These are phyloP conservation scores for Myanophis thanlyinensis DNA, from an alignment of 2,113 vertebrate species.

Conservation along the genomic window DNA sequence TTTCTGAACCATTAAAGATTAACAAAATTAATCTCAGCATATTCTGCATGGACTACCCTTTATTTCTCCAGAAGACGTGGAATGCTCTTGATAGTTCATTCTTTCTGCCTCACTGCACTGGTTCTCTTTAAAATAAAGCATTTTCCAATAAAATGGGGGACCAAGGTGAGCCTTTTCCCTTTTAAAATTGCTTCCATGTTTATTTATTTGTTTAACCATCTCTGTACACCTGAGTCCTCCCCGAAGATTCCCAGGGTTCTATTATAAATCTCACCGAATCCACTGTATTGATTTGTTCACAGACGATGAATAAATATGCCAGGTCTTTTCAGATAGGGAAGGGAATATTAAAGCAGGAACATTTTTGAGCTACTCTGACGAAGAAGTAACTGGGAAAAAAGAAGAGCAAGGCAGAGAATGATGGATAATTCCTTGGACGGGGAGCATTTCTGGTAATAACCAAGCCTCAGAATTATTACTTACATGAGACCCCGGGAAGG, in stretches of 20 bases:
- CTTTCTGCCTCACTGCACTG: background rate
- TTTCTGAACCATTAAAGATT: background rate
- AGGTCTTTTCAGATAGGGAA: background rate
- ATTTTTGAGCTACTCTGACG: conserved; percentile 20
- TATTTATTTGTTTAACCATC: background rate
- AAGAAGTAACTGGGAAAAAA: background rate
- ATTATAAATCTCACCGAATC: background rate
- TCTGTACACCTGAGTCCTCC: background rate
- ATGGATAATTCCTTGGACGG: background rate
- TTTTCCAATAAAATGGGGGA: conserved; percentile 14
- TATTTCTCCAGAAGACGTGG: background rate
- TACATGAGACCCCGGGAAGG: conserved; percentile 42
- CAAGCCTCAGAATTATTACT: conserved; percentile 37
- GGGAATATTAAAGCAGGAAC: conserved; percentile 26
- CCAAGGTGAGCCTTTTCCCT: background rate
- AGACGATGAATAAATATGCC: conserved; percentile 33
- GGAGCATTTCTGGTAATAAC: conserved; percentile 46
- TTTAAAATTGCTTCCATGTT: conserved; percentile 45
- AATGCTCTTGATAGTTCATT: background rate
- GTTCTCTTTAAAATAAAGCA: conserved; percentile 23
- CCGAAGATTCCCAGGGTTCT: background rate
- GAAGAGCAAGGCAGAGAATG: background rate
- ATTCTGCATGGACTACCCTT: background rate
- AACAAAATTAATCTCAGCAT: background rate
- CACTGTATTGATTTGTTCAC: conserved; percentile 43